Base-by-base conservation (phyloP, 2,113 vertebrate species). In the Brachypteracias leptosomus region DNA sequence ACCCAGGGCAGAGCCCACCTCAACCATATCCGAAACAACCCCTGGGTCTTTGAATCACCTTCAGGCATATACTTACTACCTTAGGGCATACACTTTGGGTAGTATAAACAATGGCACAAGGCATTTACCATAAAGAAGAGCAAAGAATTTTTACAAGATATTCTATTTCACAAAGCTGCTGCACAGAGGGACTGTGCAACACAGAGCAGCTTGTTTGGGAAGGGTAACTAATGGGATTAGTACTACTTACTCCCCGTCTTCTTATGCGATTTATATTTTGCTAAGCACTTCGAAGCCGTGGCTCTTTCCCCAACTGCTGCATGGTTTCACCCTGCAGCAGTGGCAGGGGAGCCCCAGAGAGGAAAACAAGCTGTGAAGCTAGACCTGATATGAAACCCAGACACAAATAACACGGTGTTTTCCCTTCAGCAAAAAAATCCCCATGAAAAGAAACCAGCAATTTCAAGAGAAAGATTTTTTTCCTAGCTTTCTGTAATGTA, bases 211-310 rank as follows among this genome's bases (percentile, higher is more conserved):
- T 86, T 72, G 21, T 72, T 70, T 66, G 81, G 51, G 63, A 83
- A 89, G 47, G 47, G 67, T 68, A 88, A 85, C 75, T 92, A 66
- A 90, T 35, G 38, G 78, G 85, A 95, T 97, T 91, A 79, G 77
- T 26, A 76, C 18, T 59, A 77, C 46, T 88, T 85, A 62, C 35
- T 82, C 58, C 42, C 52, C 6, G 4, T 38, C 36, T 73, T 66
- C 71, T 85, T 59, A 91, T 16, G 42, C 1, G 4, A 88, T 93
- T 82, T 52, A 0, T 52, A 42, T 89, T 94, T 80, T 68, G 9
- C 31, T 89, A 61, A 95, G 47, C 36, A 19, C 36, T 79, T 93
- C 28, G 62, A 84, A 85, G 59, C 44, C 0, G 0, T 0, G 3
- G 16, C 17, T 79, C 38, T 42, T 36, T 76, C 42, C 38, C n/a